Evolutionary conservation across 2,888 invertebrate species (phyloP).

Genomic region (Deilephila elpenor): DNA sequence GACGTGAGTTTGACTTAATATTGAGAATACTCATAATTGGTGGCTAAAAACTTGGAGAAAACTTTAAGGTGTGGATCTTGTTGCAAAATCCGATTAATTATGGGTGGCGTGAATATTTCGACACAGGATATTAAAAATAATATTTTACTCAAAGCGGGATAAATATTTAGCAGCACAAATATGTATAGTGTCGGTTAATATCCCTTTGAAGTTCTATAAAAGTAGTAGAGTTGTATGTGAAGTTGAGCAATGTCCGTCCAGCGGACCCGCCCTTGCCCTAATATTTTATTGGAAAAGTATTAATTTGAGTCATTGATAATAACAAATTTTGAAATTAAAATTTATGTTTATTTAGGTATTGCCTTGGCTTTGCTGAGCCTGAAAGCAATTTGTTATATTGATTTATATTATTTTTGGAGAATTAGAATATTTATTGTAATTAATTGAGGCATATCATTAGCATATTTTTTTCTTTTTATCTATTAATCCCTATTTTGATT

Average conservation of each 20-base stretch:
- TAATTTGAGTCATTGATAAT: neutral
- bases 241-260: constrained; percentile 8
- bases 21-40: too few species aligned
- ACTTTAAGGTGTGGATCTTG: too few species aligned
- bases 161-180: neutral
- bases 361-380: constrained; percentile 11
- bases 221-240: neutral
- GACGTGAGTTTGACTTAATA: too few species aligned
- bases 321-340: neutral
- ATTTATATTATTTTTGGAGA: neutral
- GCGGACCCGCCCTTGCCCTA: neutral
- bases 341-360: constrained; percentile 8
- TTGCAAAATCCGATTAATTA: too few species aligned
- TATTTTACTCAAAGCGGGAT: constrained; percentile 1
- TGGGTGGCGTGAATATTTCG: too few species aligned
- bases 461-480: too few species aligned
- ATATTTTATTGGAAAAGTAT: constrained; percentile 12
- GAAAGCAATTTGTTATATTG: neutral
- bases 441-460: neutral
- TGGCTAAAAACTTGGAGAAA: too few species aligned
- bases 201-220: constrained; percentile 1
- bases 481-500: too few species aligned
- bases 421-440: neutral
- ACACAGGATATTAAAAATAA: neutral
- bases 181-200: neutral